phyloP scores from a whole-genome alignment of 1,140 invertebrate genomes.

The Dinoponera quadriceps region DNA sequence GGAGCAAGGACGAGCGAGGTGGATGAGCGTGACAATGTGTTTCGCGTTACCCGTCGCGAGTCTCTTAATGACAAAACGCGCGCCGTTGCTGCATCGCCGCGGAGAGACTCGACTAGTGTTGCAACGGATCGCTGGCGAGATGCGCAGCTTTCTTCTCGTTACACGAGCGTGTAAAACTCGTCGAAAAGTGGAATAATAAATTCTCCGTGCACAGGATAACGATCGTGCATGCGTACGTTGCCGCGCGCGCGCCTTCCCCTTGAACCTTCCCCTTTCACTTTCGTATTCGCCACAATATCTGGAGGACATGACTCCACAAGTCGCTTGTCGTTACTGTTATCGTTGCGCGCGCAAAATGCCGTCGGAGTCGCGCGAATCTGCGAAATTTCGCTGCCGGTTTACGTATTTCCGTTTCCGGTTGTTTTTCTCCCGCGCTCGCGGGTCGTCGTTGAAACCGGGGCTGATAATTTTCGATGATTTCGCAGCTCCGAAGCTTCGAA shows the following conservation, averaged over 20 bases:
- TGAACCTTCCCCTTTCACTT: neutral
- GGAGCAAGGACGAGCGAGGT: neutral
- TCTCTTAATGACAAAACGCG: neutral
- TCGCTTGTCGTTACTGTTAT: too few relatives aligned
- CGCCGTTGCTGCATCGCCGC: neutral
- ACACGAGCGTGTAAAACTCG: neutral
- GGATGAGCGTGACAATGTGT: neutral
- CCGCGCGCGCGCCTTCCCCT: too few relatives aligned
- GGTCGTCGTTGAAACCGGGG: too few relatives aligned
- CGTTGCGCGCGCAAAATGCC: too few relatives aligned
- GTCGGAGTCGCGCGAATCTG: too few relatives aligned
- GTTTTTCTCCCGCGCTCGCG: too few relatives aligned
- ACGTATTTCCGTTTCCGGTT: too few relatives aligned
- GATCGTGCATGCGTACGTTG: neutral
- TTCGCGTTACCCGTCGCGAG: neutral
- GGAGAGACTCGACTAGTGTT: slow-evolving; percentile 22
- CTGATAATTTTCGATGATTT: too few relatives aligned
- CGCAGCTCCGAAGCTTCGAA: too few relatives aligned
- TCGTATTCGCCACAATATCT: neutral
- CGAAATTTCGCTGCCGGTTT: too few relatives aligned
- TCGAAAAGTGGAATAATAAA: neutral
- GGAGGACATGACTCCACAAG: too few relatives aligned
- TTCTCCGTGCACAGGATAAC: neutral
- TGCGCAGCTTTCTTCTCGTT: neutral
- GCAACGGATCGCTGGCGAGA: neutral